phyloP scores from a whole-genome alignment of 2,797 vertebrate genomes.

The Pipistrellus kuhlii region DNA sequence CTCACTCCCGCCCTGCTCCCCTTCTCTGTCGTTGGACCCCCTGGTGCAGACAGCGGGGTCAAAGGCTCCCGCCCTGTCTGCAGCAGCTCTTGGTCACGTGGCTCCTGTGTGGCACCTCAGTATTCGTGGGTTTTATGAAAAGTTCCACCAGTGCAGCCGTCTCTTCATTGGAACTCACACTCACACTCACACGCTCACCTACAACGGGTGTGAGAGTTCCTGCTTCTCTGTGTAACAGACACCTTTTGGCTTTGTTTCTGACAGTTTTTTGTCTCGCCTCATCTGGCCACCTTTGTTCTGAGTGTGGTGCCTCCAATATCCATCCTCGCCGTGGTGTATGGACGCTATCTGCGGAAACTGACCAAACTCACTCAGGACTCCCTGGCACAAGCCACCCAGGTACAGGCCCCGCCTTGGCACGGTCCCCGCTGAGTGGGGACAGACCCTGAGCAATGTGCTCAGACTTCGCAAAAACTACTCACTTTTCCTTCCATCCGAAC shows the following conservation, averaged over 20 bases:
- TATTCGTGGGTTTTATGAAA: neutral
- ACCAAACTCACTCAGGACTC: conserved; percentile 96
- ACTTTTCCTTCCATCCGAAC: neutral
- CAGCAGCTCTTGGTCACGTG: neutral
- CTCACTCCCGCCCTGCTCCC: accelerated
- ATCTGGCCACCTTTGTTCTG: conserved; percentile 94
- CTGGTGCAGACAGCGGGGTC: accelerated
- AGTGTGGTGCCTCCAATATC: conserved; percentile 95
- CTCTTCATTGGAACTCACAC: neutral
- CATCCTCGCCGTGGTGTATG: conserved; percentile 93
- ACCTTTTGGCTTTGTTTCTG: conserved; percentile 67
- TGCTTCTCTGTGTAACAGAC: neutral
- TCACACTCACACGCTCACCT: neutral
- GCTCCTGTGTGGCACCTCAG: neutral
- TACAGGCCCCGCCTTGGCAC: conserved; percentile 70
- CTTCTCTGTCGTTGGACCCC: accelerated
- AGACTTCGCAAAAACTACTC: neutral
- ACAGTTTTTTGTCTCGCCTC: conserved; percentile 96
- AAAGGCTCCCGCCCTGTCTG: neutral
- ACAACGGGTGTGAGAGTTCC: neutral
- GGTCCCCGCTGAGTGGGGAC: too few relatives aligned
- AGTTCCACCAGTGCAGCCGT: neutral
- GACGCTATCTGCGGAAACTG: conserved; percentile 94
- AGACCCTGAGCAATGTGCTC: neutral
- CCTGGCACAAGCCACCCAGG: conserved; percentile 97